Base-by-base conservation (phyloP, 2,888 invertebrate species). In the Coenonympha arcania region DNA sequence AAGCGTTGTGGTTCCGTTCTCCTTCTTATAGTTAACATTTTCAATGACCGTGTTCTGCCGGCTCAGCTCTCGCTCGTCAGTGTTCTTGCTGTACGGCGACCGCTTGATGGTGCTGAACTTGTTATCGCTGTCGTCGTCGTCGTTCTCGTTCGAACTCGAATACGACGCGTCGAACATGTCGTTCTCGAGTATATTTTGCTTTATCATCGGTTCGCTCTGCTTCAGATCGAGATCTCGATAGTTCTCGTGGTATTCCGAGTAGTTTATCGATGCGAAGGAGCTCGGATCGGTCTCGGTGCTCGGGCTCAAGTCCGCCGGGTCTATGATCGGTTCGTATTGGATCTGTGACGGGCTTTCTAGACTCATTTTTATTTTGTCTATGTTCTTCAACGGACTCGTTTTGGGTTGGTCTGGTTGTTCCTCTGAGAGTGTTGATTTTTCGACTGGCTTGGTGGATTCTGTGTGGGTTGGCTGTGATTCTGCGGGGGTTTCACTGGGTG, bases 71-170 rank as follows among this genome's bases (percentile, higher is more conserved):
- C 68, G 63, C 9, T 68, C 64, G 0, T 75, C 78, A 0, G 63
- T 65, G 0, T 76, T 75, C 70, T 89, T 90, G 52, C 88, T 89
- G 54, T 90, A 89, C 36, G 91, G 91, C 31, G 91, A 92, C 48
- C 92, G 69, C 58, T 92, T 92, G 34, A 92, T 92, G 13, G 92
- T 92, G 36, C 91, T 91, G 69, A 89, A 92, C 70, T 91, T 91
- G 68, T 91, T 91, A 50, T 89, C 89, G 46, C 90, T 89, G 46
- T 91, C 91, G 26, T 90, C 88, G 37, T 89, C 87, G 18, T 89
- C 89, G 18, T 88, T 83, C 37, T 89, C 89, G 24, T 86, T 83
- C 0, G 86, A 85, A 60, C 86, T 86, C 0, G 86, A 87, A 44
- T 87, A 84, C 0, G 87, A 85, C 0, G 87, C 75, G 18, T 87